Evolutionary conservation across 1,140 invertebrate species (phyloP).

Genomic region (Xylocopa sonorina): DNA sequence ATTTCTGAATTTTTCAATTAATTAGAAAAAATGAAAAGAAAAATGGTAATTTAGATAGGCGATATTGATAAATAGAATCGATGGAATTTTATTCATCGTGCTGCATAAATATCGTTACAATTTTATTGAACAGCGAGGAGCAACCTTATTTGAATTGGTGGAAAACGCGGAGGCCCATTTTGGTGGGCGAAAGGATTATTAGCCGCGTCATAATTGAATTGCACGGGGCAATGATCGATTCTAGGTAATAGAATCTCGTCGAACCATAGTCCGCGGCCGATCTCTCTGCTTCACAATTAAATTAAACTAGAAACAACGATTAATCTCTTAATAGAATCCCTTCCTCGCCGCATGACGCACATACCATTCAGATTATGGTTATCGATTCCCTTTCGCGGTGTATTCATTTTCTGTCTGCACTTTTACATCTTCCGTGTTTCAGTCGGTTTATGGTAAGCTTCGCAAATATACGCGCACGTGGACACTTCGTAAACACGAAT

Average conservation of each 20-base stretch:
- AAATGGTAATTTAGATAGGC: too few relatives aligned
- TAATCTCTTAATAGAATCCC: background rate
- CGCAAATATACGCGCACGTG: too few relatives aligned
- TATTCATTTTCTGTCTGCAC: conserved; percentile 5
- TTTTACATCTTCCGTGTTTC: conserved; percentile 18
- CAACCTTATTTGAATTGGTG: background rate
- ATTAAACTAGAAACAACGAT: conserved; percentile 8
- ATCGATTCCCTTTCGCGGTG: conserved; percentile 1
- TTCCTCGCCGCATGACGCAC: too few relatives aligned
- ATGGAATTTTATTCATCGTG: background rate
- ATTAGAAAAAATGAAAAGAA: too few relatives aligned
- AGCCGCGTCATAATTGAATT: background rate
- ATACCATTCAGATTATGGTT: conserved; percentile 5
- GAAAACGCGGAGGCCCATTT: background rate
- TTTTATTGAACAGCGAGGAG: background rate
- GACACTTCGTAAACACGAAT: too few relatives aligned
- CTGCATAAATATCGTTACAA: background rate
- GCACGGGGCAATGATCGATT: background rate
- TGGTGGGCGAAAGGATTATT: background rate
- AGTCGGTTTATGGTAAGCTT: background rate
- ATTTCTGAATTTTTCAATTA: too few relatives aligned
- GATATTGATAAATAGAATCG: background rate
- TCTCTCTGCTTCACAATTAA: conserved; percentile 15
- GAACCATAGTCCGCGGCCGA: background rate
- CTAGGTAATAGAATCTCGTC: conserved; percentile 19